Evolutionary conservation across 2,797 vertebrate species (phyloP), one percentile per base, ranked within the genome.

Genomic region (Oreortyx pictus): DNA sequence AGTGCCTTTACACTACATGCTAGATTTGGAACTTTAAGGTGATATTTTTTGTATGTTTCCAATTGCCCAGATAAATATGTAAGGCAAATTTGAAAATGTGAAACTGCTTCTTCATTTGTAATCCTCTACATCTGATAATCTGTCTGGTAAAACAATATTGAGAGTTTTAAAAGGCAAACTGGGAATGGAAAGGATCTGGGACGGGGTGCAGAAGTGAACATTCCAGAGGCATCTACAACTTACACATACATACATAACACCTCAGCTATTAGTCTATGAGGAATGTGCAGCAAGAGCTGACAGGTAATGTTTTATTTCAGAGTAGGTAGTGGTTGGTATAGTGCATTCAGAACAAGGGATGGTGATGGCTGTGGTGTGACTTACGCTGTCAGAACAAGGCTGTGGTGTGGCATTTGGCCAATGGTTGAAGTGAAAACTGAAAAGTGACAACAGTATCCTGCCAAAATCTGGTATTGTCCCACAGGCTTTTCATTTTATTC

Each of bases 401-500:
- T 90, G 73, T 64, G 72, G 88, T 90, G 52, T 92, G 93, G 72
- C 67, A 18, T 80, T 64, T 90, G 44, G 70, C 85, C 82, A 88
- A 60, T 41, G 54, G 14, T 27, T 91, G 85, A 95, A 89, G 75
- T 68, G 67, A 93, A 96, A 92, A 82, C 52, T 76, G 37, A 95
- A 92, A 83, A 96, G 82, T 5, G 19, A 82, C 72, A 89, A 82
- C 89, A 75, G 35, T 35, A 92, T 94, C 82, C 84, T 91, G 88
- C 84, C 83, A 85, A 94, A 96, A 85, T 90, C 82, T 89, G 24
- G 25, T 90, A 89, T 93, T 94, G 66, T 91, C 86, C 72, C 74
- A 91, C 68, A 87, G 75, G 56, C 15, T 94, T 94, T 92, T 73
- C 17, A 64, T 90, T 94, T 96, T 94, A 89, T 94, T 86, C 56